A percentile compares a stretch with the other conserved stretches of the same genome.
Conservation (phyloP, 2,113 vertebrate species). For the Rhea pennata region DNA sequence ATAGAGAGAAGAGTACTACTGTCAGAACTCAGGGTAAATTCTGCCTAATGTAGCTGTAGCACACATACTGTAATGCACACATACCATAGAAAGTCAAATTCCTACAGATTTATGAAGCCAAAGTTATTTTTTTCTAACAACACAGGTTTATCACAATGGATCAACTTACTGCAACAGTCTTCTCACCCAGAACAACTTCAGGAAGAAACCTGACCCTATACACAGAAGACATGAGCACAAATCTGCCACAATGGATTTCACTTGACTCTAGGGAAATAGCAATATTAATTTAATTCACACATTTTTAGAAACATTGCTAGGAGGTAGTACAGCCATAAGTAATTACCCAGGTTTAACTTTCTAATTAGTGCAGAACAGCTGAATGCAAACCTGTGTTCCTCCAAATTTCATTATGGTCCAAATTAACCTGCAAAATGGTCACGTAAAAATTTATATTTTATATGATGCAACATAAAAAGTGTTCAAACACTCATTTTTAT, state of each 20-base stretch:
- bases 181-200: neutral
- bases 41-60: neutral
- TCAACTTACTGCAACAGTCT: neutral
- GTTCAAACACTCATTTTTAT: neutral
- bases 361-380: neutral
- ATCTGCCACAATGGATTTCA: neutral
- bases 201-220: neutral
- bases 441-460: neutral
- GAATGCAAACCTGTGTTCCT: neutral
- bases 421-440: neutral
- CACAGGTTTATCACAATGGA: neutral
- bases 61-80: neutral
- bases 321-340: neutral
- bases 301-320: neutral
- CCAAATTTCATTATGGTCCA: neutral
- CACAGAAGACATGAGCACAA: neutral
- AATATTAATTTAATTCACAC: neutral
- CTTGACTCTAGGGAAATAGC: neutral
- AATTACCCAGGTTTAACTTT: neutral
- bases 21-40: neutral
- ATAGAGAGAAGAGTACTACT: neutral
- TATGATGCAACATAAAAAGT: neutral
- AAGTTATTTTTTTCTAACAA: neutral
- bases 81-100: neutral
- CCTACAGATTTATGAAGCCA: neutral